phyloP scores from a whole-genome alignment of 2,888 invertebrate genomes.

The Thecocarcelia acutangulata region DNA sequence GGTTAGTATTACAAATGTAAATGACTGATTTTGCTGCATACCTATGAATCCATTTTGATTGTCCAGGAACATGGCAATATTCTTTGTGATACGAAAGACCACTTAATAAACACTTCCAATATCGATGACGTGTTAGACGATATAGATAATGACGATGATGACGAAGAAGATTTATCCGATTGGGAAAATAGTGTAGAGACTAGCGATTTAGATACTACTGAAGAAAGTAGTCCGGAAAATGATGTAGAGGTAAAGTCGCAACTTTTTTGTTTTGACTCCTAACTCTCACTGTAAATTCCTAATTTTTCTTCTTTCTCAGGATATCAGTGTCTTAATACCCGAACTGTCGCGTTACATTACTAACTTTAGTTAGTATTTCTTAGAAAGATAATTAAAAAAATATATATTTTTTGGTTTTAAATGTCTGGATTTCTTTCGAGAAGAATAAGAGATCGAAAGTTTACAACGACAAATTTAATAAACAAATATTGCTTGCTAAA shows the following conservation, averaged over 20 bases:
- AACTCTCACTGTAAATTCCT: not conserved
- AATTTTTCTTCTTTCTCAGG: conserved; percentile 78
- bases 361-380: conserved; percentile 81
- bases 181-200: conserved; percentile 85
- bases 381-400: not conserved
- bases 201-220: conserved; percentile 84
- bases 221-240: conserved; percentile 84
- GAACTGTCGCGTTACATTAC: conserved; percentile 84
- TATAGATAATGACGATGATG: conserved; percentile 66
- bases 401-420: conserved; percentile 26
- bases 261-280: not conserved
- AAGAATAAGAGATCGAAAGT: conserved; percentile 22
- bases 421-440: conserved; percentile 11
- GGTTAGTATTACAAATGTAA: conserved; percentile 44
- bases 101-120: conserved; percentile 28
- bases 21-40: too few relatives aligned
- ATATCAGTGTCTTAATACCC: conserved; percentile 84
- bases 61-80: conserved; percentile 69
- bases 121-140: conserved; percentile 60
- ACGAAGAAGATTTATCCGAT: conserved; percentile 81
- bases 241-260: conserved; percentile 82
- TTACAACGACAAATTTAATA: conserved; percentile 18
- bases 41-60: too few relatives aligned
- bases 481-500: too few relatives aligned
- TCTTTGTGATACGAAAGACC: conserved; percentile 59